Percentiles rank a stretch among this genome's conserved stretches.
phyloP scores from a whole-genome alignment of 2,888 invertebrate genomes.

The Mactromeris polynyma region DNA sequence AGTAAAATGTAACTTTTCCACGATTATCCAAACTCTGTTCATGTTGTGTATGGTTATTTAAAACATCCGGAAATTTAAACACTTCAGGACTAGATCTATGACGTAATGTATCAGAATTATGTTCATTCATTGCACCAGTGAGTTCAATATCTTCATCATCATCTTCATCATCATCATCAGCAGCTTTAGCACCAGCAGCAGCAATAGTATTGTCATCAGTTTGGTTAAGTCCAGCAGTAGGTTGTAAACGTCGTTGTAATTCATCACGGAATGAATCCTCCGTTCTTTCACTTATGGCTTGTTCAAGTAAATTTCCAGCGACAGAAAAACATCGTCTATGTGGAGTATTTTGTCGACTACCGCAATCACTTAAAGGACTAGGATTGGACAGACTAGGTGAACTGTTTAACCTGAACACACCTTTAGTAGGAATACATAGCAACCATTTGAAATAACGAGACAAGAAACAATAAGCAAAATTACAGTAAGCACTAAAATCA shows the following conservation, averaged over 20 bases:
- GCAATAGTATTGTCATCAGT: background rate
- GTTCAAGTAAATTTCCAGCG: slow-evolving; percentile 16
- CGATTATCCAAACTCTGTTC: background rate
- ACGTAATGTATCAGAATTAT: background rate
- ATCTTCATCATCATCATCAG: background rate
- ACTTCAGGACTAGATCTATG: slow-evolving; percentile 26
- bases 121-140: slow-evolving; percentile 1
- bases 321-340: slow-evolving; percentile 7
- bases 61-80: slow-evolving; percentile 23
- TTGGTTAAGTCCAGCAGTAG: background rate
- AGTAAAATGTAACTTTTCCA: slow-evolving; percentile 43
- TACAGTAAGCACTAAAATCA: too few relatives aligned
- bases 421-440: background rate
- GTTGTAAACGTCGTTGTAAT: slow-evolving; percentile 19
- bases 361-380: slow-evolving; percentile 11
- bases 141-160: background rate
- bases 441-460: too few relatives aligned
- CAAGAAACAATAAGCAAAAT: too few relatives aligned
- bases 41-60: background rate
- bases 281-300: background rate
- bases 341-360: background rate
- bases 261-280: slow-evolving; percentile 26
- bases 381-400: slow-evolving; percentile 16
- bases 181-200: background rate
- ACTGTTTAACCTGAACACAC: slow-evolving; percentile 18